Conservation (phyloP, 2,888 invertebrate genomes). For the Athripsodes cinereus region DNA sequence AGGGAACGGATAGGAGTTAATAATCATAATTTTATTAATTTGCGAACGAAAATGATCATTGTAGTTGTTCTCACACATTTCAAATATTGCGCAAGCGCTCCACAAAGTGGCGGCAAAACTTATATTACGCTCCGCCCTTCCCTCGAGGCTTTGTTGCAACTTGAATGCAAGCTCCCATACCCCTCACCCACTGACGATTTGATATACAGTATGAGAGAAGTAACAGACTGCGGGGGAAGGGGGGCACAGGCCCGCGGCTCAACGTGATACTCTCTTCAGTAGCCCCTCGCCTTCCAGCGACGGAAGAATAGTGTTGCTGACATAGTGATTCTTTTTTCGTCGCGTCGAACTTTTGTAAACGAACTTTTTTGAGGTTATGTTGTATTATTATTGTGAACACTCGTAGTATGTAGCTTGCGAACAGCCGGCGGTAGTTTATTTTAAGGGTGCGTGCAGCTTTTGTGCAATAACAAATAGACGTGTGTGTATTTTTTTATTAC, state of each 20-base stretch:
- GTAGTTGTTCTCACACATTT: slow-evolving; percentile 7
- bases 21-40: too few relatives aligned
- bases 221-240: slow-evolving; percentile 26
- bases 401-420: slow-evolving; percentile 6
- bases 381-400: neutral
- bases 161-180: neutral
- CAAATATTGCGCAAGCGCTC: slow-evolving; percentile 15
- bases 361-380: slow-evolving; percentile 24
- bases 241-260: slow-evolving; percentile 38
- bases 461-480: slow-evolving; percentile 6
- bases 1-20: too few relatives aligned
- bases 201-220: neutral
- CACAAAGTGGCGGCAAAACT: slow-evolving; percentile 12
- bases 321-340: slow-evolving; percentile 39
- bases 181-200: neutral
- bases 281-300: slow-evolving; percentile 44
- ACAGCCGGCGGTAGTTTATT: slow-evolving; percentile 14
- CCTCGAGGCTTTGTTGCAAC: neutral
- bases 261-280: slow-evolving; percentile 41
- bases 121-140: slow-evolving; percentile 30
- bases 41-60: too few relatives aligned
- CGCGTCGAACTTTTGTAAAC: slow-evolving; percentile 12
- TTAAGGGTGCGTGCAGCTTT: slow-evolving; percentile 14
- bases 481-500: neutral
- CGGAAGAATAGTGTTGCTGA: slow-evolving; percentile 35